Conservation (phyloP, 1,140 invertebrate species). For the Drosophila nannoptera region DNA sequence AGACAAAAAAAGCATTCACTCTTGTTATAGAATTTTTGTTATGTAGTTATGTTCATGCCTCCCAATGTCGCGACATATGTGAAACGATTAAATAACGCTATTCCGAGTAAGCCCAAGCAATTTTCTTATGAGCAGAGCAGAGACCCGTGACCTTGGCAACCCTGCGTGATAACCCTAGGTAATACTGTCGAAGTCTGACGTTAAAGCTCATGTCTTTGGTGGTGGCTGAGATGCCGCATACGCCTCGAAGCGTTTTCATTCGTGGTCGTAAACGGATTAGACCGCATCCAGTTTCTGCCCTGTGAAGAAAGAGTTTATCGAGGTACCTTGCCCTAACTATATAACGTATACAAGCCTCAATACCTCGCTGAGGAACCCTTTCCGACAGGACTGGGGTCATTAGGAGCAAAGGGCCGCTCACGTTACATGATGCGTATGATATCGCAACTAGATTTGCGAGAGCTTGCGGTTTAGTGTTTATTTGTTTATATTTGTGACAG, state of each 20-base stretch:
- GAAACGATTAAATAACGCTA: too few relatives aligned
- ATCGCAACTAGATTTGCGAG: not conserved
- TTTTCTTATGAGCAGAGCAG: too few relatives aligned
- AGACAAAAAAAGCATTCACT: not conserved
- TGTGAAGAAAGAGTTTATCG: not conserved
- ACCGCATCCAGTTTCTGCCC: slow-evolving; percentile 19
- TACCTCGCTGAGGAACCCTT: not conserved
- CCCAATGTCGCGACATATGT: not conserved
- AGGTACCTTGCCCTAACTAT: too few relatives aligned
- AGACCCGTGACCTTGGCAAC: not conserved
- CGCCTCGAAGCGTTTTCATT: slow-evolving; percentile 17
- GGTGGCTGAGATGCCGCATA: slow-evolving; percentile 9
- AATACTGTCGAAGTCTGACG: not conserved
- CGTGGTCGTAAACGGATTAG: slow-evolving; percentile 31
- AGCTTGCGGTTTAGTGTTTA: slow-evolving; percentile 31
- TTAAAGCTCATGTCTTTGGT: not conserved
- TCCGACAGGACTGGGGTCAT: not conserved
- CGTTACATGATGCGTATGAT: not conserved
- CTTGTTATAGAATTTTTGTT: slow-evolving; percentile 20
- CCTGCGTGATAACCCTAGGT: not conserved
- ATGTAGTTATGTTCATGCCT: slow-evolving; percentile 1
- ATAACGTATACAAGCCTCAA: not conserved
- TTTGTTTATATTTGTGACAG: slow-evolving; percentile 52
- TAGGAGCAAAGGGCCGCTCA: too few relatives aligned
- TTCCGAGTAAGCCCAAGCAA: too few relatives aligned